phyloP scores from a whole-genome alignment of 2,888 invertebrate species.

The Dione juno region DNA sequence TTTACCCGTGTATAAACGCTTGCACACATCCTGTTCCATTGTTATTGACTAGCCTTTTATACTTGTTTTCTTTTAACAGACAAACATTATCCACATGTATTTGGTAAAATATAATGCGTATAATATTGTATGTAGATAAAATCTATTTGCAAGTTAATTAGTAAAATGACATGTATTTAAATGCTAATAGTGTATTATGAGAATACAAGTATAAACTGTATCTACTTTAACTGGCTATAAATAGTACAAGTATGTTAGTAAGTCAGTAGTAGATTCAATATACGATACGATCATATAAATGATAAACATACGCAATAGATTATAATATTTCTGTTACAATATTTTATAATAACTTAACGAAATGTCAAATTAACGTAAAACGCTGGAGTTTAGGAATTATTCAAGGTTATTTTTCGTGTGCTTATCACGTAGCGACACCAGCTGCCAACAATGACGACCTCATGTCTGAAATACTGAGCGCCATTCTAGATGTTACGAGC shows the following conservation, averaged over 20 bases:
- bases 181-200: no score
- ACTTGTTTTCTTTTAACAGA: slow-evolving; percentile 37
- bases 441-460: slow-evolving; percentile 25
- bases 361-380: neutral
- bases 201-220: slow-evolving; percentile 2
- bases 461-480: slow-evolving; percentile 26
- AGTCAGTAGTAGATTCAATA: no score
- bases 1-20: slow-evolving; percentile 49
- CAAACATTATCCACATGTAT: slow-evolving; percentile 3
- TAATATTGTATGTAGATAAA: neutral
- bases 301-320: neutral
- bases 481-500: slow-evolving; percentile 13
- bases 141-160: neutral
- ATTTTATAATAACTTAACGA: neutral
- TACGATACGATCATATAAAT: no score
- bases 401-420: slow-evolving; percentile 20
- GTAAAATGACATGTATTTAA: neutral
- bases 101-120: neutral
- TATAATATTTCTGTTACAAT: neutral
- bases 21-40: slow-evolving; percentile 46
- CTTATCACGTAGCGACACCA: slow-evolving; percentile 21
- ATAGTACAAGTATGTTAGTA: no score
- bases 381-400: slow-evolving; percentile 3
- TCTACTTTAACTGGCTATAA: neutral
- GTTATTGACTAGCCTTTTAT: slow-evolving; percentile 43